phyloP scores from a whole-genome alignment of 2,888 invertebrate genomes.

The Dinocampus coccinellae region DNA sequence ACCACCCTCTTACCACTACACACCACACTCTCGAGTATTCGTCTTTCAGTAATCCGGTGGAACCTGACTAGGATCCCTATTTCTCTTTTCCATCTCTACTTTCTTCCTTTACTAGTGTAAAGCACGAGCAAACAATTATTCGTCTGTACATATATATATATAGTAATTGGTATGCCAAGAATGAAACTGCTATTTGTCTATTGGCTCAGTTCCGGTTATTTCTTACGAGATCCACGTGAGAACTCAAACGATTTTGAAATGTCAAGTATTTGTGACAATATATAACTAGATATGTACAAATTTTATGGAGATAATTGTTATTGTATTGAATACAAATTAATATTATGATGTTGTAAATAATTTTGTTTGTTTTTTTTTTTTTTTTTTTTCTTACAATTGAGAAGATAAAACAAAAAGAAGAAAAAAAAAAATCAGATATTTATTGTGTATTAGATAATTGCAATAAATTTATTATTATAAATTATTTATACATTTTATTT shows the following conservation, averaged over 20 bases:
- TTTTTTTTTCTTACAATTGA: too few species aligned
- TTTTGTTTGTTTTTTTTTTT: too few species aligned
- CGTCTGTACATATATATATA: slow-evolving; percentile 22
- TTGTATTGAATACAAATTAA: too few species aligned
- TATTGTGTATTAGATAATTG: too few species aligned
- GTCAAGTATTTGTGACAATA: neutral
- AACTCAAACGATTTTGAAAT: neutral
- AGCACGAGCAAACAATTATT: slow-evolving; percentile 61
- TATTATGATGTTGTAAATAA: too few species aligned
- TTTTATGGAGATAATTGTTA: too few species aligned
- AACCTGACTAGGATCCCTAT: slow-evolving; percentile 20
- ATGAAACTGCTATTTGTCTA: slow-evolving; percentile 45
- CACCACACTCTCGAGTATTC: slow-evolving; percentile 44
- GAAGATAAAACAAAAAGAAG: too few species aligned
- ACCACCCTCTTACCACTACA: slow-evolving; percentile 22
- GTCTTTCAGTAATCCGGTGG: slow-evolving; percentile 41
- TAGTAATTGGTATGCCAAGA: slow-evolving; percentile 58
- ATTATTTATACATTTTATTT: too few species aligned
- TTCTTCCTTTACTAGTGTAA: slow-evolving; percentile 40
- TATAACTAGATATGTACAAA: neutral
- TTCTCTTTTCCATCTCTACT: slow-evolving; percentile 5
- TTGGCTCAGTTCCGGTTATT: neutral
- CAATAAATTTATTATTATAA: too few species aligned
- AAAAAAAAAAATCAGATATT: too few species aligned
- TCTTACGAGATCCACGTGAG: neutral